Evolutionary conservation across 2,888 invertebrate species (phyloP), one percentile per base, ranked within the genome.

Genomic region (Cephus pulcher): DNA sequence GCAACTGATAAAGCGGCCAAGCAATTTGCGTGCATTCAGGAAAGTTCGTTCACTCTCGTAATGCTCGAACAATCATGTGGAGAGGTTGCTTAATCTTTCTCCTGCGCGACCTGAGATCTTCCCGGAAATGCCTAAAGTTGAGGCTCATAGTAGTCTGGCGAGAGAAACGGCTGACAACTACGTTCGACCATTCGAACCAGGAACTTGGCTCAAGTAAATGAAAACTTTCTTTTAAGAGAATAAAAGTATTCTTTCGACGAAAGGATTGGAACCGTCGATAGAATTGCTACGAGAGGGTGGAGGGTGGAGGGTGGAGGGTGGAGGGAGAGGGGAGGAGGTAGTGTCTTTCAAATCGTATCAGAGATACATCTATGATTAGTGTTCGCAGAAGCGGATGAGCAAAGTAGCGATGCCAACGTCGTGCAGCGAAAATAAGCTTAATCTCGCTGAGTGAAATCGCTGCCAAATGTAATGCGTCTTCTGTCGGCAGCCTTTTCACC

Each of bases 391-490:
- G 76, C 78, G 35, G 75, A 23, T 69, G 70, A n/a, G 37, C 37
- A 68, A 9, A 12, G 23, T 34, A 30, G 69, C 35, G 76, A 73
- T 74, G 74, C 74, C 74, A 34, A 74, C 74, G 74, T 86, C 84
- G 83, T 85, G 82, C 84, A 85, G 86, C 87, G 88, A 88, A 88
- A 91, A 89, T 90, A 90, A 90, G 90, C 90, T 91, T 90, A 91
- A 90, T 91, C 87, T 88, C 88, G 88, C 88, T 89, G 88, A 89
- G 90, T 90, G 89, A 89, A 90, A 89, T 90, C 87, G 87, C 88
- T 91, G 91, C 91, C 90, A 91, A 90, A 91, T 88, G 88, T 88
- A 89, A 90, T 90, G 89, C 89, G 87, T 89, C 88, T 87, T 83
- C 84, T 82, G 86, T 86, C 85, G 84, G 82, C 79, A 80, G 74